Percentiles rank a stretch among this genome's conserved stretches.
phyloP scores from a whole-genome alignment of 2,113 vertebrate species.

The Varanus salvator region DNA sequence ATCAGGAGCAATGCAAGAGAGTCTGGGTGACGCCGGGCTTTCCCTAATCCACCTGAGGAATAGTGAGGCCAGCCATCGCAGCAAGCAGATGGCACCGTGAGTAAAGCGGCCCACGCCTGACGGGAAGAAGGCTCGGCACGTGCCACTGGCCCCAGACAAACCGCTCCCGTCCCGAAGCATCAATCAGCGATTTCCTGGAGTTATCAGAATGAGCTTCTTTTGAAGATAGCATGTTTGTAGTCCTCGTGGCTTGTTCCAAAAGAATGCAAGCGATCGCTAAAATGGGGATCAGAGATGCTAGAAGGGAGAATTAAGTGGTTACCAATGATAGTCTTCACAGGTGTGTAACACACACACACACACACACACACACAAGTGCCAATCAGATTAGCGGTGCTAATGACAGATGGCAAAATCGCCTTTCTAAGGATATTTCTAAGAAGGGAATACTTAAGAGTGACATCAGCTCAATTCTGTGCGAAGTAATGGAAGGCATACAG shows the following conservation, averaged over 20 bases:
- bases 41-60: not conserved
- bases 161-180: not conserved
- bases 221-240: not conserved
- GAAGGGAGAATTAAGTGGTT: not conserved
- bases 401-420: not conserved
- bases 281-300: not conserved
- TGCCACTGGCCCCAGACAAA: not conserved
- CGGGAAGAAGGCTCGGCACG: rapidly evolving
- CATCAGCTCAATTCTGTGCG: not conserved
- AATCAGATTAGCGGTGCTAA: not conserved
- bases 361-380: not conserved
- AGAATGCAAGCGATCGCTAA: not conserved
- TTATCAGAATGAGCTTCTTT: not conserved
- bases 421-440: not conserved
- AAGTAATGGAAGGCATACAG: no score
- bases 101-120: rapidly evolving
- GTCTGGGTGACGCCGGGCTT: not conserved
- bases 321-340: no score
- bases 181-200: no score
- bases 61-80: not conserved
- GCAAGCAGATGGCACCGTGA: not conserved
- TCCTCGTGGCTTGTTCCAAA: not conserved
- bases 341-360: not conserved
- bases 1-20: not conserved
- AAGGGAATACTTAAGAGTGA: not conserved